Evolutionary conservation across 2,888 invertebrate genomes (phyloP).

Genomic region (Erebia epiphron): DNA sequence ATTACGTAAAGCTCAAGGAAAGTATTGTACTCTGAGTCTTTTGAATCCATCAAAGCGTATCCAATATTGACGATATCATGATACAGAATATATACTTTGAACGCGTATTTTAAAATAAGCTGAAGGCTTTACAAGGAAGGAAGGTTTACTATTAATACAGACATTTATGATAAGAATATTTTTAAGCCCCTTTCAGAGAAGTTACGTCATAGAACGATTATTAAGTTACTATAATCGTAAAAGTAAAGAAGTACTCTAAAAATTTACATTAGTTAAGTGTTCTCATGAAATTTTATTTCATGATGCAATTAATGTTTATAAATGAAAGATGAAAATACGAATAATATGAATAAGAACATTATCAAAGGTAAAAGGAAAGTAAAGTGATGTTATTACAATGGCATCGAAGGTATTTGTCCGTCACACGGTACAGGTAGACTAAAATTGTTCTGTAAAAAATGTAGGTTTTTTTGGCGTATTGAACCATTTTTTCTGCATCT

Average conservation of each 20-base stretch:
- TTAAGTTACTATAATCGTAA: too few species aligned
- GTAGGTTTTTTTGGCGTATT: too few species aligned
- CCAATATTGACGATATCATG: neutral
- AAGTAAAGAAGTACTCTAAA: too few species aligned
- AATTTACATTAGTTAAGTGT: too few species aligned
- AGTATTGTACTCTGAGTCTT: neutral
- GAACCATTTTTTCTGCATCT: too few species aligned
- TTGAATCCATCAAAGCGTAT: neutral
- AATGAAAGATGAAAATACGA: too few species aligned
- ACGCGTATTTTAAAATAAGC: neutral
- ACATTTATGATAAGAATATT: neutral
- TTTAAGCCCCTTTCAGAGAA: neutral
- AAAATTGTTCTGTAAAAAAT: too few species aligned
- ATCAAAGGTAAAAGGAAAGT: neutral
- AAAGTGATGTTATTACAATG: neutral
- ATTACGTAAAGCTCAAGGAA: neutral
- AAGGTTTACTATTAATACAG: neutral
- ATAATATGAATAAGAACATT: too few species aligned
- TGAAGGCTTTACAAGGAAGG: neutral
- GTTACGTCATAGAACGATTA: neutral
- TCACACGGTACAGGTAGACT: too few species aligned
- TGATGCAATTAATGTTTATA: too few species aligned
- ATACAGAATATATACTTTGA: neutral
- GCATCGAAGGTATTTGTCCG: neutral
- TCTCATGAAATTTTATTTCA: too few species aligned